Evolutionary conservation across 2,113 vertebrate genomes (phyloP).

Genomic region (Prinia subflava): DNA sequence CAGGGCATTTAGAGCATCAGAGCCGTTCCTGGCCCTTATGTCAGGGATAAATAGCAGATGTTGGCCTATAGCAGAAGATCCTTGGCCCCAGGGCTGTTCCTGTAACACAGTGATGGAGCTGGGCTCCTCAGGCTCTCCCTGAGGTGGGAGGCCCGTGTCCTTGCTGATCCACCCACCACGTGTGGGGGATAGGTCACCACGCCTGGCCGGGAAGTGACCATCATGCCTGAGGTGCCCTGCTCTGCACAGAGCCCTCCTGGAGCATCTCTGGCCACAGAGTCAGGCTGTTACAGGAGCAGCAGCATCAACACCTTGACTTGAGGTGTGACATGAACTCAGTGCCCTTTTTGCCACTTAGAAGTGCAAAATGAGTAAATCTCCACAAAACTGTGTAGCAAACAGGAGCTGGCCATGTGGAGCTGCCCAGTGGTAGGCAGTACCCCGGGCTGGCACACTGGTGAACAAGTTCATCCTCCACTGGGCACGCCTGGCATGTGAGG

Average conservation of each 20-base stretch:
- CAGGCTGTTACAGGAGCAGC: background rate
- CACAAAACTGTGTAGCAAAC: background rate
- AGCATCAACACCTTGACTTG: background rate
- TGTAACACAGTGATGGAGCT: background rate
- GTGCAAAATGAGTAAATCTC: background rate
- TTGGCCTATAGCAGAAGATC: background rate
- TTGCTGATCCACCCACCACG: background rate
- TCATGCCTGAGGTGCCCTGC: background rate
- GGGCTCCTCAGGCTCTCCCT: background rate
- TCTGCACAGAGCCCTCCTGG: background rate
- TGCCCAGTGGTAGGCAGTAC: background rate
- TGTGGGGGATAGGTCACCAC: background rate
- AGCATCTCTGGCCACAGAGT: background rate
- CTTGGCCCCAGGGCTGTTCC: background rate
- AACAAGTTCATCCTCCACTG: background rate
- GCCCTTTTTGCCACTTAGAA: background rate
- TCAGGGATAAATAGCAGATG: background rate
- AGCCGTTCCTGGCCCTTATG: background rate
- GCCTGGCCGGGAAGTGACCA: background rate
- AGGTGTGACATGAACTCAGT: background rate
- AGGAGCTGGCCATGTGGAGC: background rate
- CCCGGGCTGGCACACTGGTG: background rate
- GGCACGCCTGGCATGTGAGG: rapidly evolving
- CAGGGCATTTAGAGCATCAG: background rate
- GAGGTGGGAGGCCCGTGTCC: background rate